Conservation (phyloP, 2,113 vertebrate species). For the Peucedramus taeniatus region DNA sequence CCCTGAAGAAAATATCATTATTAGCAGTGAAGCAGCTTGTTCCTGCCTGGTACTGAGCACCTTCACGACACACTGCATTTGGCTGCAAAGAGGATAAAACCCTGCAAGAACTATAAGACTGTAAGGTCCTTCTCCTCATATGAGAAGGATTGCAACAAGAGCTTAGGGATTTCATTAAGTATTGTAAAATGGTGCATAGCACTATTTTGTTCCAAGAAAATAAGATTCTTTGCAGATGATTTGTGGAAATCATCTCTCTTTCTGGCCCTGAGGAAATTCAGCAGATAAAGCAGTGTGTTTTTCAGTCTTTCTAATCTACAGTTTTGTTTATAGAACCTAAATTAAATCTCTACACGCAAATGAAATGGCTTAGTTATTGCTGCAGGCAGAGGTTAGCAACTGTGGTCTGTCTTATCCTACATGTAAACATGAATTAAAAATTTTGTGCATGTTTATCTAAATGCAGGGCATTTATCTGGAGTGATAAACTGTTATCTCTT, state of each 20-base stretch:
- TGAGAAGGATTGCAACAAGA: not conserved
- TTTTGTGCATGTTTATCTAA: not conserved
- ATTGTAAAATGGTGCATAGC: not conserved
- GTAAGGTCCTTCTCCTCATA: not conserved
- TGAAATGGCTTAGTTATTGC: constrained; percentile 9
- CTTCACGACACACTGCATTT: not conserved
- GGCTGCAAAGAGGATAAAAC: not conserved
- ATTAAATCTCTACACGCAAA: constrained; percentile 42
- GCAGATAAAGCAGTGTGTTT: not conserved
- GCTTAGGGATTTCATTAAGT: not conserved
- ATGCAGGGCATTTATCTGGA: not conserved
- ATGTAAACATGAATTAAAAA: constrained; percentile 18
- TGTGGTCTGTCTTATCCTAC: not conserved
- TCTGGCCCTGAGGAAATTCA: not conserved
- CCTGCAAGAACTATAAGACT: not conserved
- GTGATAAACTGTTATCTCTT: not conserved
- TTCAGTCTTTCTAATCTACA: not conserved
- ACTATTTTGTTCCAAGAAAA: not conserved
- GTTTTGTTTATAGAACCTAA: constrained; percentile 40
- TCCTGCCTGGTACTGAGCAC: not conserved
- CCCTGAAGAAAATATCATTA: not conserved
- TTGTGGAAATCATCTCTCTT: not conserved
- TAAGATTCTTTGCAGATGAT: not conserved
- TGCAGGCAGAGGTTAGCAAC: not conserved
- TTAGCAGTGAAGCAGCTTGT: not conserved